Percentiles rank a stretch among this genome's conserved stretches.
Evolutionary conservation across 1,140 invertebrate species (phyloP).

Genomic region (Bombyx mandarina): DNA sequence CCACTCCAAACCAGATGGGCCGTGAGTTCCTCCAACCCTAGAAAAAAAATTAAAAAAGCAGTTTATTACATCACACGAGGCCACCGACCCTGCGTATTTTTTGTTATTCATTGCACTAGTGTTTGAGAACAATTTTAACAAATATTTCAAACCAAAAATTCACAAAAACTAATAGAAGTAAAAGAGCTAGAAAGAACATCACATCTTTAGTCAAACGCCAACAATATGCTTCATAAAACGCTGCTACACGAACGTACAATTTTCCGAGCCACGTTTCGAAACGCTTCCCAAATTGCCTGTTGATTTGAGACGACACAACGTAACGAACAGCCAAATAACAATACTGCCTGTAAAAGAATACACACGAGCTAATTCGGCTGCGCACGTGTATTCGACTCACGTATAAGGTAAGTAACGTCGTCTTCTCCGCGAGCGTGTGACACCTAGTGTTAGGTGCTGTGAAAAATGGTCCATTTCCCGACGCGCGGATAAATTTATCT

Average conservation of each 20-base stretch:
- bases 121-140: too few relatives aligned
- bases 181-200: too few relatives aligned
- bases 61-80: too few relatives aligned
- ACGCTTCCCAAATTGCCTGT: constrained; percentile 9
- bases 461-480: constrained; percentile 67
- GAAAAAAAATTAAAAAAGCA: too few relatives aligned
- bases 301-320: constrained; percentile 14
- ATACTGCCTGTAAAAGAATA: constrained; percentile 48
- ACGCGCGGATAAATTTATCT: constrained; percentile 64
- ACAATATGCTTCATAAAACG: constrained; percentile 3
- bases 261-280: constrained; percentile 2
- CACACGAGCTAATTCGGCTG: constrained; percentile 46
- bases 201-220: too few relatives aligned
- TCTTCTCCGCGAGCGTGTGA: constrained; percentile 59
- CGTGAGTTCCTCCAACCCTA: too few relatives aligned
- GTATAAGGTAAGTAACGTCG: constrained; percentile 63
- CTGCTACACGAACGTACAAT: background rate
- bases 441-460: constrained; percentile 68
- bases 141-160: too few relatives aligned
- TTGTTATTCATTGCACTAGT: too few relatives aligned
- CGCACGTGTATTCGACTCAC: constrained; percentile 53
- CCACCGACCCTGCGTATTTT: too few relatives aligned
- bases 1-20: too few relatives aligned
- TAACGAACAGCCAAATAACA: constrained; percentile 16
- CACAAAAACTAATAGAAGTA: too few relatives aligned